Evolutionary conservation across 2,888 invertebrate species (phyloP).

Genomic region (Calephelis perditalis): DNA sequence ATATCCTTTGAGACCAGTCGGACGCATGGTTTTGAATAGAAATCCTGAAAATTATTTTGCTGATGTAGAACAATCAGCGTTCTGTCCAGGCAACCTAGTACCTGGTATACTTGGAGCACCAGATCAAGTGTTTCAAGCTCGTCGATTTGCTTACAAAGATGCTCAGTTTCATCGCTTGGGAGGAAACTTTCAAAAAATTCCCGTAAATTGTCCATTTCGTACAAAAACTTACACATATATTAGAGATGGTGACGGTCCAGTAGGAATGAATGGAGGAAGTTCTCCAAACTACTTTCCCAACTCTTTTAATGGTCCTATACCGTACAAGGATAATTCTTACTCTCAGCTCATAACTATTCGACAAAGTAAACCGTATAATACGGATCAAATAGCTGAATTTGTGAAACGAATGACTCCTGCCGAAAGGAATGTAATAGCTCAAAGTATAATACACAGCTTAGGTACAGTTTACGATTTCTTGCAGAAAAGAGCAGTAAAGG

Average conservation of each 20-base stretch:
- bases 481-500: constrained; percentile 38
- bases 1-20: constrained; percentile 89
- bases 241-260: constrained; percentile 87
- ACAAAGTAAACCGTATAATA: constrained; percentile 90
- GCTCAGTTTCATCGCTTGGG: constrained; percentile 91
- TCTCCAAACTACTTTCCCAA: constrained; percentile 96
- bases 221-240: constrained; percentile 83
- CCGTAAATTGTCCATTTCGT: constrained; percentile 93
- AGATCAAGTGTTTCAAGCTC: constrained; percentile 90
- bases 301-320: constrained; percentile 89
- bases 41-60: constrained; percentile 93
- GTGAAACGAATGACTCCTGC: constrained; percentile 83
- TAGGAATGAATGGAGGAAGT: constrained; percentile 85
- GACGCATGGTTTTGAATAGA: constrained; percentile 86
- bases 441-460: constrained; percentile 87
- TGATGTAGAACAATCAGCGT: constrained; percentile 92
- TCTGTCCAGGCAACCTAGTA: constrained; percentile 89
- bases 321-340: constrained; percentile 75
- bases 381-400: constrained; percentile 86
- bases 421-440: constrained; percentile 82
- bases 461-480: constrained; percentile 81
- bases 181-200: constrained; percentile 90
- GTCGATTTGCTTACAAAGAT: constrained; percentile 89
- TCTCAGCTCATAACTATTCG: constrained; percentile 68
- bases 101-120: constrained; percentile 93